Conservation (phyloP, 2,113 vertebrate genomes). For the Noturus placidus region DNA sequence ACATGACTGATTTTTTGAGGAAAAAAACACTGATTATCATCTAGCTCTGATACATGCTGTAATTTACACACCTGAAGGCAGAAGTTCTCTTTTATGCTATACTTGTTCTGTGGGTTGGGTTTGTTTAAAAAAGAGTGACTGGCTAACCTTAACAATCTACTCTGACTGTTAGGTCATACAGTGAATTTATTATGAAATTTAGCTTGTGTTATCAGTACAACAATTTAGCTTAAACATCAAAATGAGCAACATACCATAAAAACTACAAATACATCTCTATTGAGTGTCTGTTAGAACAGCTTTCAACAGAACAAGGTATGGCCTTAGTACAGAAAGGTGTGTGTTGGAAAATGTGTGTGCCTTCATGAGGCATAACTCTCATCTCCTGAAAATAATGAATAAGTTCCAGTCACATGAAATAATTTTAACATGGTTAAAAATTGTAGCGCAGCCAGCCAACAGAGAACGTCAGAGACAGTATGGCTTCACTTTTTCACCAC, state of each 20-base stretch:
- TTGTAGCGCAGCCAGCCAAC: neutral
- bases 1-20: neutral
- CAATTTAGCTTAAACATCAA: no score
- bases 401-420: neutral
- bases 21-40: neutral
- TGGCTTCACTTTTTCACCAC: neutral
- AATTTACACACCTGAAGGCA: neutral
- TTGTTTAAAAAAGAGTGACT: neutral
- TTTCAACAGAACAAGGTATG: no score
- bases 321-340: neutral
- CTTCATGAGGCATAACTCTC: neutral
- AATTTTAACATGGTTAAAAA: neutral
- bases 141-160: no score
- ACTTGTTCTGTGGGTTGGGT: neutral
- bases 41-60: neutral
- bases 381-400: neutral
- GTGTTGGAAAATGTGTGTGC: neutral
- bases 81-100: neutral
- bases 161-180: no score
- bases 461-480: neutral
- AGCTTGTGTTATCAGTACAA: no score
- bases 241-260: no score
- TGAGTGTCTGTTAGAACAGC: no score
- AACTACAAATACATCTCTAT: no score
- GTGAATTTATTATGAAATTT: neutral